Evolutionary conservation across 1,140 invertebrate species (phyloP), one percentile per base, ranked within the genome.

Genomic region (Atta cephalotes): DNA sequence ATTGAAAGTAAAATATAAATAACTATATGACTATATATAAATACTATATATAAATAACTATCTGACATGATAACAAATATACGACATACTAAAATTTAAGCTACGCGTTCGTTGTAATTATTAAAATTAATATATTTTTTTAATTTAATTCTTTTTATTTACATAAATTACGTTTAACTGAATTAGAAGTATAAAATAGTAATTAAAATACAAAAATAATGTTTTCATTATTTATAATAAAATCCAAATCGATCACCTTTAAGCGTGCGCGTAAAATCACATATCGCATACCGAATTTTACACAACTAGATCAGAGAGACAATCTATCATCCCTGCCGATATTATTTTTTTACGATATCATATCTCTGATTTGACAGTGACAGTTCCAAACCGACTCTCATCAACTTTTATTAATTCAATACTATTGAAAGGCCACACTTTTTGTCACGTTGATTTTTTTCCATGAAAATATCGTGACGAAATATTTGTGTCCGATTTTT

Each of bases 331-430:
- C 10, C 21, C n/a, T 25, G 72, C 16, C 49, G 10, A 71, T 58
- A 71, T 81, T 35, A 56, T 70, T 81, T 66, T 81, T 71, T 81
- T 81, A 68, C n/a, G 31, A 45, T 60, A 81, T 71, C 65, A 45
- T 25, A 81, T 81, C 53, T 39, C 28, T 80, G 79, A 58, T 71
- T 71, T 60, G 39, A 58, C 56, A 56, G 21, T 81, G 79, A 81
- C 66, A 71, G 66, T 71, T 71, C 51, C 66, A 51, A 58, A 81
- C 25, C 56, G 16, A 71, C 18, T 71, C 5, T 71, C 35, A 81
- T 71, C 51, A 81, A 71, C 16, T 56, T 58, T 71, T 45, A 71
- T 81, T 71, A 81, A 81, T 71, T 28, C 65, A 60, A n/a, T 9
- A 35, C 25, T 28, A 45, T n/a, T 60, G 78, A 70, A 70, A 39